phyloP scores from a whole-genome alignment of 2,113 vertebrate genomes.

The Amia ocellicauda region DNA sequence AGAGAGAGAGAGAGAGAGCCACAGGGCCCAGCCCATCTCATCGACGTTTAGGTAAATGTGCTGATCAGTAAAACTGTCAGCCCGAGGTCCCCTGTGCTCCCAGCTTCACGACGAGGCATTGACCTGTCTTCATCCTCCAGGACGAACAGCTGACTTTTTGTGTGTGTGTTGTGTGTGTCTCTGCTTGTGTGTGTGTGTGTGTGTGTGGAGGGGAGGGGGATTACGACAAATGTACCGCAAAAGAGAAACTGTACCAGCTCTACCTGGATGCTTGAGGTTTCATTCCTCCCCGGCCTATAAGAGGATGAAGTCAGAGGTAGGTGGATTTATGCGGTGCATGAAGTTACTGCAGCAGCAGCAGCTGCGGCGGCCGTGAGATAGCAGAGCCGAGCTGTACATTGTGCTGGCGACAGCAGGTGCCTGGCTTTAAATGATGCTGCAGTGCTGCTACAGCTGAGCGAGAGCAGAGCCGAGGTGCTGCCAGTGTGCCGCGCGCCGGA shows the following conservation, averaged over 20 bases:
- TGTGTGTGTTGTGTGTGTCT: too few species aligned
- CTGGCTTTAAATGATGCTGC: conserved; percentile 50
- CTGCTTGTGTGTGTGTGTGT: too few species aligned
- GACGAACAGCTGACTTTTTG: conserved; percentile 18
- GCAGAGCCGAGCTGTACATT: too few species aligned
- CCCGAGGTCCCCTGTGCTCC: conserved; percentile 26
- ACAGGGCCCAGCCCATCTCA: conserved; percentile 46
- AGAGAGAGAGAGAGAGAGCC: conserved; percentile 33
- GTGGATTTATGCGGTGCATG: conserved; percentile 64
- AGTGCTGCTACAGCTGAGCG: too few species aligned
- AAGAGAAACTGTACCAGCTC: conserved; percentile 29
- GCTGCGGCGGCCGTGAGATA: not conserved
- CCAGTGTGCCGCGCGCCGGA: too few species aligned
- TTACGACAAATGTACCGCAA: conserved; percentile 35
- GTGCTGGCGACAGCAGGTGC: conserved; percentile 38
- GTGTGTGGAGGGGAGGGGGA: not conserved
- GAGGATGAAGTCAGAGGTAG: conserved; percentile 63
- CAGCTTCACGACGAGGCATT: conserved; percentile 32
- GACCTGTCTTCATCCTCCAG: conserved; percentile 39
- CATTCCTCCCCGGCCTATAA: conserved; percentile 38
- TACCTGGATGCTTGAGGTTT: conserved; percentile 26
- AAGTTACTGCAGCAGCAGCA: conserved; percentile 52
- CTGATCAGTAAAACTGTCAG: conserved; percentile 42
- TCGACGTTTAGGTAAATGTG: conserved; percentile 50
- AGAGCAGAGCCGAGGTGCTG: too few species aligned